Percentiles rank a stretch among this genome's conserved stretches.
Evolutionary conservation across 2,888 invertebrate genomes (phyloP).

Genomic region (Fragum whitleyi): DNA sequence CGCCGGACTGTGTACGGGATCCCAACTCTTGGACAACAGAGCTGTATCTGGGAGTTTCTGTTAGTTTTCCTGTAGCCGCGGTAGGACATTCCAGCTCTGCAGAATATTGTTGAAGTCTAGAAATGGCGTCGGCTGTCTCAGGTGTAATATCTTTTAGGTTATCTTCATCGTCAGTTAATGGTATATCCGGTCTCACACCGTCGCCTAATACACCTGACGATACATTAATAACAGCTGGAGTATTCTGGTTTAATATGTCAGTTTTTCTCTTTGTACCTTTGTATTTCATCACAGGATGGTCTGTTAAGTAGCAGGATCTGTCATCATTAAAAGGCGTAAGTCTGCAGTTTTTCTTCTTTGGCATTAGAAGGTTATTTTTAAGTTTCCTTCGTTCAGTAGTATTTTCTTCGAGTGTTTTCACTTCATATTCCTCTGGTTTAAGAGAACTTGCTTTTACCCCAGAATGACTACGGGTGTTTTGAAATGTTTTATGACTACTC

Average conservation of each 20-base stretch:
- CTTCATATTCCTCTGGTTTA: not conserved
- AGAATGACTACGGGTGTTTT: not conserved
- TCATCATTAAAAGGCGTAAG: not conserved
- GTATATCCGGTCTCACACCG: not conserved
- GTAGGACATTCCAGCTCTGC: not conserved
- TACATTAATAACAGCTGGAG: not conserved
- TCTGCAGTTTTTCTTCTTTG: not conserved
- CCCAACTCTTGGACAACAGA: not conserved
- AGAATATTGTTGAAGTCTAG: conserved; percentile 3
- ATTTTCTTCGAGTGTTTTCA: not conserved
- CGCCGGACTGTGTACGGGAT: not conserved
- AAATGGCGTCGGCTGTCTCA: not conserved
- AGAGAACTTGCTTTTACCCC: not conserved
- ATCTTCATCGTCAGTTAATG: not conserved
- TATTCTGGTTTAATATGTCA: not conserved
- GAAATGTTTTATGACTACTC: not conserved
- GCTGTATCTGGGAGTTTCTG: conserved; percentile 4
- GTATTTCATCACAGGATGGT: not conserved
- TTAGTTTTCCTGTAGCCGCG: not conserved
- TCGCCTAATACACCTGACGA: conserved; percentile 16
- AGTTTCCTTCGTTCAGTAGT: not conserved
- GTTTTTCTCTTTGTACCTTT: not conserved
- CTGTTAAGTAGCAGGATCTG: not conserved
- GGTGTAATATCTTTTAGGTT: not conserved
- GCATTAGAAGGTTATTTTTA: no score